These are phyloP conservation scores for Nomada fucata DNA, from an alignment of 2,888 invertebrate genomes.

Conservation along the genomic window DNA sequence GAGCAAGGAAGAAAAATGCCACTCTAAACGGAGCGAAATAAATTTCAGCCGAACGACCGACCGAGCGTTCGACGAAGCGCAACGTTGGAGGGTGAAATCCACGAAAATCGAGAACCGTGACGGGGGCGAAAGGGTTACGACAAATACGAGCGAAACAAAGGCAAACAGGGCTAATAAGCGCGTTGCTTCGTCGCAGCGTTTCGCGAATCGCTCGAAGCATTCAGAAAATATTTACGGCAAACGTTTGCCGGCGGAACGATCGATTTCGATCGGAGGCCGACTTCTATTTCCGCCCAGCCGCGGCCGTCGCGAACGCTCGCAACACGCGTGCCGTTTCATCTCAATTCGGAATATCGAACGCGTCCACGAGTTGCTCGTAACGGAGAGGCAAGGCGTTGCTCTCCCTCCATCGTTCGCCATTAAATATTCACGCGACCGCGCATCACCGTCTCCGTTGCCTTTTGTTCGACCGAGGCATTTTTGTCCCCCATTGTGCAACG, in stretches of 20 bases:
- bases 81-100: slow-evolving; percentile 4
- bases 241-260: slow-evolving; percentile 43
- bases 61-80: too few relatives aligned
- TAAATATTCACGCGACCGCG: slow-evolving; percentile 33
- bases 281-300: slow-evolving; percentile 25
- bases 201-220: slow-evolving; percentile 26
- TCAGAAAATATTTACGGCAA: slow-evolving; percentile 49
- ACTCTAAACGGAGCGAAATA: too few relatives aligned
- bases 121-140: not conserved
- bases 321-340: slow-evolving; percentile 13
- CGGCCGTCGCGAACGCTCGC: not conserved
- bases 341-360: slow-evolving; percentile 36
- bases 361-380: not conserved
- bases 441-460: too few relatives aligned
- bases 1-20: too few relatives aligned
- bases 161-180: slow-evolving; percentile 44
- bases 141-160: slow-evolving; percentile 23
- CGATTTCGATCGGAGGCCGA: slow-evolving; percentile 45
- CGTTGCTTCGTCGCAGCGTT: slow-evolving; percentile 28
- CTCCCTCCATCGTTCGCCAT: not conserved
- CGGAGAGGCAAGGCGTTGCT: not conserved
- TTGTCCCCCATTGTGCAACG: not conserved
- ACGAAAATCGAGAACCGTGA: not conserved
- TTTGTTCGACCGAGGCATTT: too few relatives aligned
- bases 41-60: too few relatives aligned